Conservation (phyloP, 2,888 invertebrate species). For the Stenotaenia linearis region DNA sequence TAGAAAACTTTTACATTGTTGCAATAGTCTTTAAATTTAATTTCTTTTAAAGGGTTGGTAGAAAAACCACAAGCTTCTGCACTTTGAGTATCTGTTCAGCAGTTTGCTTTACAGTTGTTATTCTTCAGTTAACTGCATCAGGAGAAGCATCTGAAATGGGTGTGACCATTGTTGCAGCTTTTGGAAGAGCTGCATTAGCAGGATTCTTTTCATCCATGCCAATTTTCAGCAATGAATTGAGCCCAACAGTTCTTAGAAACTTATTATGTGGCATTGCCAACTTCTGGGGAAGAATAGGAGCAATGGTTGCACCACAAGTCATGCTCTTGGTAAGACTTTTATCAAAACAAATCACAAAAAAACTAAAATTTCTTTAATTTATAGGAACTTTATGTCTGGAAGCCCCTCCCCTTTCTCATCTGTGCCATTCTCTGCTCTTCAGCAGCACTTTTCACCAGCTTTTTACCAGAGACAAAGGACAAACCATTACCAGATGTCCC, state of each 20-base stretch:
- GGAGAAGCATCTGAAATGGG: background rate
- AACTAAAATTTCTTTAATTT: background rate
- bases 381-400: slow-evolving; percentile 31
- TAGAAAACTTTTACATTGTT: background rate
- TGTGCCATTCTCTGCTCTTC: background rate
- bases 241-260: background rate
- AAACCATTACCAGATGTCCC: slow-evolving; percentile 36
- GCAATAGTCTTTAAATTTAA: background rate
- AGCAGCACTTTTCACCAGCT: slow-evolving; percentile 28
- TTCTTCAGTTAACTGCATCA: background rate
- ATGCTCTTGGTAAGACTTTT: slow-evolving; percentile 40
- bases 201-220: background rate
- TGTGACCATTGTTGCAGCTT: background rate
- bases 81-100: background rate
- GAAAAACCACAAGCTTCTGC: background rate
- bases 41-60: background rate
- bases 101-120: background rate
- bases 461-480: slow-evolving; percentile 36
- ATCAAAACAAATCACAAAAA: background rate
- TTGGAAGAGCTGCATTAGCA: background rate
- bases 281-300: slow-evolving; percentile 51
- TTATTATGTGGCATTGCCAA: slow-evolving; percentile 49
- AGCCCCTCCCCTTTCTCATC: slow-evolving; percentile 21
- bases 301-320: slow-evolving; percentile 50
- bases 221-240: background rate